phyloP scores from a whole-genome alignment of 2,113 vertebrate species.

The Marcusenius ussheri region DNA sequence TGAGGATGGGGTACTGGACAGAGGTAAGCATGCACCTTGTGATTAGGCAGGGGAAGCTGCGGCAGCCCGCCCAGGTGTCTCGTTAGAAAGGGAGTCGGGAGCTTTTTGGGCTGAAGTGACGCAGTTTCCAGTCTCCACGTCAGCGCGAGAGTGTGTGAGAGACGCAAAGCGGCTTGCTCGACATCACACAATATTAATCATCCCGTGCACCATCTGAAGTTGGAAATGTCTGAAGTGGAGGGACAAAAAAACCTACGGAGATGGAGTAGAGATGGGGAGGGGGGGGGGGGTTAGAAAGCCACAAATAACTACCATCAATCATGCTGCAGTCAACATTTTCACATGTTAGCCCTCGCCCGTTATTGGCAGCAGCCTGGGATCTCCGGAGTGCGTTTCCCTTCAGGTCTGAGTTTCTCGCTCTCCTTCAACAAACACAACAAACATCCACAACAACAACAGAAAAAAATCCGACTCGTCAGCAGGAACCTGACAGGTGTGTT shows the following conservation, averaged over 20 bases:
- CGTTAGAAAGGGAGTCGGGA: slow-evolving; percentile 12
- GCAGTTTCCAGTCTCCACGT: slow-evolving; percentile 13
- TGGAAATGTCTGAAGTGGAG: slow-evolving; percentile 30
- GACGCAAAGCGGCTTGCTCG: slow-evolving; percentile 47
- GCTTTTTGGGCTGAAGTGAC: background rate
- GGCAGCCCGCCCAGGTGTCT: slow-evolving; percentile 5
- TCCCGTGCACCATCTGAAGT: slow-evolving; percentile 38
- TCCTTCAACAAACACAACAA: slow-evolving; percentile 60
- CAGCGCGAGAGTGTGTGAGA: slow-evolving; percentile 36
- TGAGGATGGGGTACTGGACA: background rate
- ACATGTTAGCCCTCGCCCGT: slow-evolving; percentile 66
- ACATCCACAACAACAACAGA: slow-evolving; percentile 58
- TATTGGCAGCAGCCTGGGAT: slow-evolving; percentile 73
- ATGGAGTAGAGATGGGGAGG: slow-evolving; percentile 34
- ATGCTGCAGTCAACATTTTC: slow-evolving; percentile 73
- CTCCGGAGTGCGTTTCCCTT: slow-evolving; percentile 50
- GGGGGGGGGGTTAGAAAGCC: slow-evolving; percentile 64
- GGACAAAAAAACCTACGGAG: slow-evolving; percentile 32
- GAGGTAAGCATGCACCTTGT: background rate
- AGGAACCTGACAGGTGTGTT: slow-evolving; percentile 83
- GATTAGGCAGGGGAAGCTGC: background rate
- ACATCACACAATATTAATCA: slow-evolving; percentile 64
- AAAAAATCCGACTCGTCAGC: slow-evolving; percentile 83
- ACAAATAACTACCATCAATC: slow-evolving; percentile 90
- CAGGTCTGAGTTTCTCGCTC: slow-evolving; percentile 47